Base-by-base conservation (phyloP, 2,113 vertebrate genomes). In the Ciconia boyciana region DNA sequence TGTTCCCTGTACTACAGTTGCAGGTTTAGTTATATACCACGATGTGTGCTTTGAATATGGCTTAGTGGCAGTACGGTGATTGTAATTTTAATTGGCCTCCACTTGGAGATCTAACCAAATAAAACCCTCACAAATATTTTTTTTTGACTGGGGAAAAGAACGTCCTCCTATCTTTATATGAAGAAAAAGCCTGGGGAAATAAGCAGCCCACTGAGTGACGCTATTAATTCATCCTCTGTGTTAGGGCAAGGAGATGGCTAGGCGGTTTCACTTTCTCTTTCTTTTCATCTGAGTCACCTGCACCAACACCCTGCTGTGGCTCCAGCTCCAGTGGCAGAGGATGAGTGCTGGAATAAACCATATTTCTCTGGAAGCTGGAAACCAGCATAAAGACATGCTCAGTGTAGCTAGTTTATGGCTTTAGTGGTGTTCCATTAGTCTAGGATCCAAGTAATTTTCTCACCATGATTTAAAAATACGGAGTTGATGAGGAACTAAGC, bases 211-310 rank as follows among this genome's bases (percentile, higher is more conserved):
- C 51, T 80, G 62, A 85, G 65, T 75, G 80, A 83, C 91, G 55
- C 70, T 95, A 31, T 87, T 83, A 87, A 80, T 86, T 96, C 52
- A 79, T 80, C 13, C 39, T 79, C 46, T 34, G 11, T 5, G 4
- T 89, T 94, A 74, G 57, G 36, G 51, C 58, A 91, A 91, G 81
- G 90, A 87, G 31, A 11, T 46, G 49, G 24, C 68, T 89, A 52
- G 62, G 62, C 0, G 0, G 66, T 93, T 97, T 90, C 74, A 93
- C 76, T 96, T 97, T 95, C 69, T 52, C 16, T 81, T 94, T 86
- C n/a, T 87, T 83, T 93, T 90, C 21, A 3, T 88, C 71, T 88
- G 78, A 90, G 76, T 82, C 77, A n/a, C 36, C 28, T 76, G 44
- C 61, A 57, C 22, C 31, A 58, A n/a, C 52, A 46, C 17, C 48